A percentile compares a stretch with the other conserved stretches of the same genome.
Evolutionary conservation across 2,888 invertebrate species (phyloP).

Genomic region (Chouioia cunea): DNA sequence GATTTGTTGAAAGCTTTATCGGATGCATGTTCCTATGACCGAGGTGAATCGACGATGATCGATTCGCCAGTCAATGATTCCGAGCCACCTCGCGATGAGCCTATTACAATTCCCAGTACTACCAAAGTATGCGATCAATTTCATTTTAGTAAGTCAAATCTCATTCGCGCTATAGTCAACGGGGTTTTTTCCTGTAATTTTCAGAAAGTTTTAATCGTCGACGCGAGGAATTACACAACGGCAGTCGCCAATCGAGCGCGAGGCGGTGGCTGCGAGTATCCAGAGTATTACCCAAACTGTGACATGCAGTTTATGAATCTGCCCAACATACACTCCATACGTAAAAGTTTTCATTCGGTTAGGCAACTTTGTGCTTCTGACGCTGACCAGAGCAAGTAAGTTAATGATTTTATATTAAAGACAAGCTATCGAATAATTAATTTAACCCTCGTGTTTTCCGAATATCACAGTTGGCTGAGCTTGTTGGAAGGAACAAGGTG

Average conservation of each 20-base stretch:
- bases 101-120: constrained; percentile 53
- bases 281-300: constrained; percentile 94
- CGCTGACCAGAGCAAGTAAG: constrained; percentile 83
- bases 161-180: constrained; percentile 24
- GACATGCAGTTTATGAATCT: constrained; percentile 98
- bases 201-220: constrained; percentile 87
- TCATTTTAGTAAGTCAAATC: background rate
- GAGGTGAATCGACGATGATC: constrained; percentile 68
- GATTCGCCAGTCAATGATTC: constrained; percentile 59
- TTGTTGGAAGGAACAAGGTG: constrained; percentile 90
- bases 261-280: constrained; percentile 96
- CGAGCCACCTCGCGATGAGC: constrained; percentile 56
- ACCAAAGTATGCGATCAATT: constrained; percentile 54
- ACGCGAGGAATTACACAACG: constrained; percentile 95
- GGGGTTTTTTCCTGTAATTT: constrained; percentile 1
- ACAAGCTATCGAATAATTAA: background rate
- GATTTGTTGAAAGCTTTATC: constrained; percentile 86
- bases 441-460: constrained; percentile 7
- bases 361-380: constrained; percentile 84
- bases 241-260: constrained; percentile 97
- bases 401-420: constrained; percentile 45
- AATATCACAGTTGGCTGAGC: constrained; percentile 83
- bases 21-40: constrained; percentile 83
- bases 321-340: constrained; percentile 96
- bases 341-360: constrained; percentile 91